phyloP scores from a whole-genome alignment of 2,113 vertebrate species.

The Caloenas nicobarica region DNA sequence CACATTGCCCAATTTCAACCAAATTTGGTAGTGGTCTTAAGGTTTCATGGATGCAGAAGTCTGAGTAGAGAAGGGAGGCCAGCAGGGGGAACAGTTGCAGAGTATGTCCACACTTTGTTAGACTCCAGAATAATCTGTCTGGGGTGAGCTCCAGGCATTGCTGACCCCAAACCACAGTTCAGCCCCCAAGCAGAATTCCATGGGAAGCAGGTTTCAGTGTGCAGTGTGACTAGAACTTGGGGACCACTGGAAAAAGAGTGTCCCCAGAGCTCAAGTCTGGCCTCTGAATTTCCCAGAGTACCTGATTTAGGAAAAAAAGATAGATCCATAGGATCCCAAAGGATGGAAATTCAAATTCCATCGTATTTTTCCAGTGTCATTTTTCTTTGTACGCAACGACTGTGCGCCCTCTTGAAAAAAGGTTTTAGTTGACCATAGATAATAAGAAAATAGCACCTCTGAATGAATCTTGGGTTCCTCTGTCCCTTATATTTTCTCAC shows the following conservation, averaged over 20 bases:
- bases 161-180: not conserved
- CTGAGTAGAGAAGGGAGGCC: not conserved
- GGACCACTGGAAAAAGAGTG: not conserved
- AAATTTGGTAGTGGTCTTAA: not conserved
- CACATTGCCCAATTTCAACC: not conserved
- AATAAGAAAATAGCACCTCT: not conserved
- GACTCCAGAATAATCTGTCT: not conserved
- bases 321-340: not conserved
- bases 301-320: not conserved
- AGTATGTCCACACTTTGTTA: not conserved
- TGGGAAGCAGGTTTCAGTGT: not conserved
- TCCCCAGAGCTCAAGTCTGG: not conserved
- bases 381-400: not conserved
- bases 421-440: not conserved
- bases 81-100: not conserved
- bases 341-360: not conserved
- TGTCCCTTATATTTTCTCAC: not conserved
- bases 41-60: not conserved
- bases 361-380: not conserved
- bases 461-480: not conserved
- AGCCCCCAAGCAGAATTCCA: not conserved
- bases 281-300: not conserved
- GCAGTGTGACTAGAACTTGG: fast-evolving
- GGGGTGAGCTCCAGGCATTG: not conserved
- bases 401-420: not conserved